These are phyloP conservation scores for Apostichopus japonicus DNA, from an alignment of 35 echinoderm and acorn worm species.

Conservation along the genomic window DNA sequence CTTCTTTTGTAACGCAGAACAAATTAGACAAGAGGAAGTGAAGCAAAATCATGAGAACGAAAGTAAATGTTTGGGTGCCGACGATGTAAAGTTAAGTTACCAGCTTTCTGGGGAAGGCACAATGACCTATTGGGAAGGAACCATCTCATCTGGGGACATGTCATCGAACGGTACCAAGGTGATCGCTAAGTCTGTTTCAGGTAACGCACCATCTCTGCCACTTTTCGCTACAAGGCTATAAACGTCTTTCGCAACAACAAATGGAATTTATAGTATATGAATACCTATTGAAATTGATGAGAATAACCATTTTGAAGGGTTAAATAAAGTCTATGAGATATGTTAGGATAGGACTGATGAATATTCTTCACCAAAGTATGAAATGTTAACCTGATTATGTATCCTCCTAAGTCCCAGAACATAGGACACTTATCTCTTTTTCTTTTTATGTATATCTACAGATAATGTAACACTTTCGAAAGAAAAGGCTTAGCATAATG, in stretches of 20 bases:
- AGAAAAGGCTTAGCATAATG: too few relatives aligned
- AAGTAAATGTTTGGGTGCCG: neutral
- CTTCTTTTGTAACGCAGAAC: neutral
- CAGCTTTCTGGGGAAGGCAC: slow-evolving; percentile 24
- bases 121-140: slow-evolving; percentile 12
- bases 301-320: too few relatives aligned
- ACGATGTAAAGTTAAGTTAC: neutral
- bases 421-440: too few relatives aligned
- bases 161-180: neutral
- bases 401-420: too few relatives aligned
- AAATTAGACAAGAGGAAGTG: neutral
- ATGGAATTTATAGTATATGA: too few relatives aligned
- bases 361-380: too few relatives aligned
- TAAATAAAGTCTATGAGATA: too few relatives aligned
- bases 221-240: neutral
- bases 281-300: too few relatives aligned
- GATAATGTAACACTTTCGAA: neutral
- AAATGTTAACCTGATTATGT: too few relatives aligned
- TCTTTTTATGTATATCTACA: too few relatives aligned
- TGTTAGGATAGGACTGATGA: too few relatives aligned
- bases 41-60: neutral
- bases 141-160: neutral
- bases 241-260: too few relatives aligned
- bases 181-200: slow-evolving; percentile 24
- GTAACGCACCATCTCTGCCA: neutral